Evolutionary conservation across 2,797 vertebrate species (phyloP), one percentile per base, ranked within the genome.

Genomic region (Pelochelys cantorii): DNA sequence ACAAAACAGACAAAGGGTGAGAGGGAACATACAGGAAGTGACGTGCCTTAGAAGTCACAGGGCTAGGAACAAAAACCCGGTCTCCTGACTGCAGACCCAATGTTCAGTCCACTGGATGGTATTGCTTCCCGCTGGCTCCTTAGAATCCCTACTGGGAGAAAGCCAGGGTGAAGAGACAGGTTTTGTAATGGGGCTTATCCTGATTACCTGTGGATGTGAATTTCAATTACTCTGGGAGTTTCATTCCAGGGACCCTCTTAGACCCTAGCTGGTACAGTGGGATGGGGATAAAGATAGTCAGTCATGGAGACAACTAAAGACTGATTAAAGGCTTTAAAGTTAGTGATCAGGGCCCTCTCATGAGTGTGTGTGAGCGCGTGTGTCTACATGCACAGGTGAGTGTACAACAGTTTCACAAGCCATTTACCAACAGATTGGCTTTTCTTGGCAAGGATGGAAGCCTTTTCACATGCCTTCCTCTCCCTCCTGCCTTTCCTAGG

Each of bases 371-470:
- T 71, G 65, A 6, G 12, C 13, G 7, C 18, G 65, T 68, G 31
- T 31, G 25, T 80, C 25, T 54, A 34, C 14, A 22, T n/a, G 52
- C 18, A 22, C 10, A 55, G 8, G 27, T 29, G 17, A 48, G 29
- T 55, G 79, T 20, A 27, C 29, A 53, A 53, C 48, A 18, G 14
- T 53, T 55, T 25, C 68, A 42, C 37, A 37, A 86, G 11, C 31
- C 18, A 74, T 13, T 79, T 11, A 0, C 5, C 59, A 27, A 4
- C 11, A 5, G 2, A 4, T 1, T 86, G 79, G n/a, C 9, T 53
- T 11, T 42, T 57, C 0, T 0, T 0, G 0, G 10, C 25, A 65
- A 55, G 52, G 79, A 7, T 0, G 0, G 14, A 1, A 0, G 4
- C 2, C 1, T 15, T n/a, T 3, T 29, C 4, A 25, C 9, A 11